Conservation (phyloP, 1,140 invertebrate species). For the Drosophila leontia region DNA sequence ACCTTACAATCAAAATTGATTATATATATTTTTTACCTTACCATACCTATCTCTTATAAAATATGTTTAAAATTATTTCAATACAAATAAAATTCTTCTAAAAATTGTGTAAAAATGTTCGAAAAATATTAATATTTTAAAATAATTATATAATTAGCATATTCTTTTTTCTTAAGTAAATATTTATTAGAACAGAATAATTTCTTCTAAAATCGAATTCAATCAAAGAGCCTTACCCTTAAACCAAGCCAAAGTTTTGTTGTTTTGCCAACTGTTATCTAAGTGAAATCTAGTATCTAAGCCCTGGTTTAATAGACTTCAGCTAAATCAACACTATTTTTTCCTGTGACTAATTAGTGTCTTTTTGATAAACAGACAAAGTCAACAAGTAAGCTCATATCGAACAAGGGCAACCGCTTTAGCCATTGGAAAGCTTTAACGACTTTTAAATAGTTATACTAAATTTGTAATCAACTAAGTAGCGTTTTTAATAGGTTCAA, state of each 20-base stretch:
- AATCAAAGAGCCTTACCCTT: background rate
- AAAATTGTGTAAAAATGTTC: too few relatives aligned
- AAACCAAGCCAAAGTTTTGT: conserved; percentile 33
- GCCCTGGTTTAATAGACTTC: conserved; percentile 1
- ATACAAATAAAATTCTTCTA: too few relatives aligned
- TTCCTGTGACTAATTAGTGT: conserved; percentile 12
- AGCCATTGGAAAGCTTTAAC: too few relatives aligned
- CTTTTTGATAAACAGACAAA: conserved; percentile 17
- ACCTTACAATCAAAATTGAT: background rate
- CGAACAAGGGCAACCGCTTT: background rate
- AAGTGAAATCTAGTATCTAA: background rate
- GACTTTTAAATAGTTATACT: background rate
- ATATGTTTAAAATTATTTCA: too few relatives aligned
- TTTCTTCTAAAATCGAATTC: background rate
- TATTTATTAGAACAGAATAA: too few relatives aligned
- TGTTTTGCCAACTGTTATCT: conserved; percentile 40
- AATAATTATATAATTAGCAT: too few relatives aligned
- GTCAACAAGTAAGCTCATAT: conserved; percentile 11
- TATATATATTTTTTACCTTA: too few relatives aligned
- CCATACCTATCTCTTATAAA: too few relatives aligned
- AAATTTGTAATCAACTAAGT: background rate
- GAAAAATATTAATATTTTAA: too few relatives aligned
- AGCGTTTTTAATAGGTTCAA: background rate
- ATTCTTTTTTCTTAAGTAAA: too few relatives aligned
- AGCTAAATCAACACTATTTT: conserved; percentile 15